phyloP scores from a whole-genome alignment of 2,888 invertebrate species.

The Amblyteles armatorius region DNA sequence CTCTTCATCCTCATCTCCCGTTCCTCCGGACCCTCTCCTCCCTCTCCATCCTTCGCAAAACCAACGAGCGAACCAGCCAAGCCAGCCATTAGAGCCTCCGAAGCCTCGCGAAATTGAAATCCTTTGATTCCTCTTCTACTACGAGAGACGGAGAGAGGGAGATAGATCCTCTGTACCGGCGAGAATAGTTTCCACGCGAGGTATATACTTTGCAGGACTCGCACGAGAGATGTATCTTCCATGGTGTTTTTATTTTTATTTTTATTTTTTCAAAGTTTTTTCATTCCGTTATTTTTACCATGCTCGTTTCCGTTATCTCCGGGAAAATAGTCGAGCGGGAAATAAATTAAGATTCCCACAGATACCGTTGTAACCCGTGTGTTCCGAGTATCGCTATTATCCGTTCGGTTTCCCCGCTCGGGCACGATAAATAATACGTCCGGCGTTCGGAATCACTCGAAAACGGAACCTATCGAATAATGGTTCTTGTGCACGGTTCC shows the following conservation, averaged over 20 bases:
- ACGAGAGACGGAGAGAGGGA: conserved; percentile 30
- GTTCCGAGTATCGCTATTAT: background rate
- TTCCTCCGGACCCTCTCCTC: conserved; percentile 29
- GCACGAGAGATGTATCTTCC: background rate
- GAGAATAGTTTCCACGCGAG: background rate
- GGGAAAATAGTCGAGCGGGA: background rate
- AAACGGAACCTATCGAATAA: background rate
- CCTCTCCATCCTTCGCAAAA: background rate
- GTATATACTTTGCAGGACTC: background rate
- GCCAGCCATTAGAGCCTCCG: conserved; percentile 65
- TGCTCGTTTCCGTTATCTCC: conserved; percentile 9
- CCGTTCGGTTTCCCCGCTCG: background rate
- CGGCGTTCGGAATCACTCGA: background rate
- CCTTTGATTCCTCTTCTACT: conserved; percentile 60
- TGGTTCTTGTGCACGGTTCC: background rate
- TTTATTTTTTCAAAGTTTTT: background rate
- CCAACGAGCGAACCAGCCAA: conserved; percentile 47
- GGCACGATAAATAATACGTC: background rate
- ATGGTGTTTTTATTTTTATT: background rate
- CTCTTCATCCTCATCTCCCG: conserved; percentile 59
- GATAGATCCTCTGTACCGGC: background rate
- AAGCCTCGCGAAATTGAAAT: conserved; percentile 66
- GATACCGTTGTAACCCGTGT: background rate
- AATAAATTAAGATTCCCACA: conserved; percentile 7
- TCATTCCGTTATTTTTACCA: background rate